phyloP scores from a whole-genome alignment of 2,888 invertebrate genomes.

The Drosophila anceps region DNA sequence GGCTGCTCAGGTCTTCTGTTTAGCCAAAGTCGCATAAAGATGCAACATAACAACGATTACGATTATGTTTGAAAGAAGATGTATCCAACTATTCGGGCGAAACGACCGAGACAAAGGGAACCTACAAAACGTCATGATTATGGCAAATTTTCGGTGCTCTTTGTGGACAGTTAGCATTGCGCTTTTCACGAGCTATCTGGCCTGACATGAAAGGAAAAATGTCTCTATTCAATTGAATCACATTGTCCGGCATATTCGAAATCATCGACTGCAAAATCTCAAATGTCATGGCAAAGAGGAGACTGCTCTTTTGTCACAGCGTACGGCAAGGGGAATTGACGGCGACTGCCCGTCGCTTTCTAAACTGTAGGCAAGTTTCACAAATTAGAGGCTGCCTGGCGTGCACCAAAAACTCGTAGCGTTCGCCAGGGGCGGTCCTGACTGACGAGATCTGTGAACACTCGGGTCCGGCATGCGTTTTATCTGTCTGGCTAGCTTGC shows the following conservation, averaged over 20 bases:
- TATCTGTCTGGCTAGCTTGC: constrained; percentile 52
- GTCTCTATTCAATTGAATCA: constrained; percentile 40
- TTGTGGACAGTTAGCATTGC: constrained; percentile 78
- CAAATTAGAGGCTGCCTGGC: constrained; percentile 72
- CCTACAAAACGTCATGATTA: constrained; percentile 75
- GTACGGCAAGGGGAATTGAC: background rate
- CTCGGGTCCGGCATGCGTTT: constrained; percentile 52
- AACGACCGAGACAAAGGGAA: constrained; percentile 37
- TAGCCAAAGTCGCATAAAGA: constrained; percentile 43
- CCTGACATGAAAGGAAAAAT: background rate
- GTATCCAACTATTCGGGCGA: constrained; percentile 40
- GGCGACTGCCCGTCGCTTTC: constrained; percentile 53
- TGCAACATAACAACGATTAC: constrained; percentile 76
- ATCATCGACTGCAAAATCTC: constrained; percentile 81
- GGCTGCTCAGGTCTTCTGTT: constrained; percentile 30
- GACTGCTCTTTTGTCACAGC: constrained; percentile 53
- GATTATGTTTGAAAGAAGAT: constrained; percentile 63
- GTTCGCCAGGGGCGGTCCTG: constrained; percentile 67
- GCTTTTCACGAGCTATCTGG: constrained; percentile 59
- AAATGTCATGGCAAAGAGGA: constrained; percentile 68
- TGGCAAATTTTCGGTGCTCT: constrained; percentile 78
- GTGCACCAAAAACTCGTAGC: constrained; percentile 45
- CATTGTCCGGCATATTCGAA: constrained; percentile 62
- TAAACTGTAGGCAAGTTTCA: constrained; percentile 78
- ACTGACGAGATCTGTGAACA: constrained; percentile 5